Evolutionary conservation across 2,888 invertebrate species (phyloP), one percentile per base, ranked within the genome.

Genomic region (Venustoraphidia nigricollis): DNA sequence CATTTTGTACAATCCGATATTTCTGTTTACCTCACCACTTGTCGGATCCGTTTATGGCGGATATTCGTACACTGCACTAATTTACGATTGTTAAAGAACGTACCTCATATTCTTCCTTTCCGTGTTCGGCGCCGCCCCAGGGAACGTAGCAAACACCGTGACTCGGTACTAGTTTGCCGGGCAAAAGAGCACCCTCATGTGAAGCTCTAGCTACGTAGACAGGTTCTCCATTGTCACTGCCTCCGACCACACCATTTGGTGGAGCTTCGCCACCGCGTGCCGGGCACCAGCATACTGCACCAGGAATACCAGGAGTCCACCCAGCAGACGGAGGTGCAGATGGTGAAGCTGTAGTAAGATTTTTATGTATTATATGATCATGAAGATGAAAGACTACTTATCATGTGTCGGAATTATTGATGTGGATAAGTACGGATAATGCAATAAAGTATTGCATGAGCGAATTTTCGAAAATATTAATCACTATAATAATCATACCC

Each of bases 121-220:
- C 73, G 58, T 85, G 79, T 56, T 83, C 81, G 10, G 64, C 71
- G 10, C 86, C 85, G 14, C 87, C 88, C 83, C 85, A 91, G 14
- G 90, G 66, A 10, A 89, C 65, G 58, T 81, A 88, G 52, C 77
- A 78, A 0, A 75, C 69, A 9, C 79, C 78, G 58, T 83, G 79
- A 10, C 82, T 77, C 6, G 83, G 77, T 42, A 82, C 71, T 53
- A 83, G 73, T 64, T 88, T 87, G 27, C 90, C 90, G 45, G 89
- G 88, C 52, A 88, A 76, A 39, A 86, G 62, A n/a, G 79, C 83
- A 8, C 81, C 81, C 54, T 77, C 78, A 60, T 83, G 83, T 14
- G 66, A 65, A 3, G 83, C 82, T 57, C 89, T 73, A 11, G 81
- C 77, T 3, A 86, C 75, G 58, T 75, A 84, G 8, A 84, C 59